Base-by-base conservation (phyloP, 2,113 vertebrate genomes). In the Anguilla rostrata region DNA sequence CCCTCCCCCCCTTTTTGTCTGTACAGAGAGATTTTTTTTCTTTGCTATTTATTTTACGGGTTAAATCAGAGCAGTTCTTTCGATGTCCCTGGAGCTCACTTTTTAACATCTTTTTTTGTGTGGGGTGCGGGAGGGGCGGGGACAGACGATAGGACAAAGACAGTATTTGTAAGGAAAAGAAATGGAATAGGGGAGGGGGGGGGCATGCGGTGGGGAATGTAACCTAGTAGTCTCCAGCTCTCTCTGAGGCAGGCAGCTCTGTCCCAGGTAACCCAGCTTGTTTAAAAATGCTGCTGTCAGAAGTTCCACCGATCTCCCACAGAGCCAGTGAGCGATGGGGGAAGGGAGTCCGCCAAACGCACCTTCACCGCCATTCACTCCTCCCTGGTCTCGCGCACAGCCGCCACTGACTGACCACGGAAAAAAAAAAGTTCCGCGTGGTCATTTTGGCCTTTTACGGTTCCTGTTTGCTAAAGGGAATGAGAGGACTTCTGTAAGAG, bases 31-130 rank as follows among this genome's bases (percentile, higher is more conserved):
- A 94, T 86, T 95, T 96, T 88, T 60, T 86, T 96, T 96, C 95
- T 95, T 96, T 95, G 34, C 7, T 75, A 97, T 97, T 97, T 97
- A 97, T 97, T 97, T 97, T 96, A 96, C 92, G 95, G 95, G 95
- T 96, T 95, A 96, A 96, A 96, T 96, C 96, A 96, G 49, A 53
- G 7, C 49, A 53, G 95, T 95, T 96, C 92, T 96, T 96, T 95
- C 95, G 95, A 97, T 75, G 71, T 75, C n/a, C 9, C 29, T 6
- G 12, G 29, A 75, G 71, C 6, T 5, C 34, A 75, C 71, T 75
- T 1, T 7, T 1, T 7, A 75, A 75, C 71, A 29, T 96, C 86
- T 40, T 83, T 78, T 87, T 56, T 85, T 79, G 84, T 53, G 53
- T 85, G 81, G 86, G 87, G 86, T 86, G 83, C 83, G 22, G 78